Evolutionary conservation across 92 coral and sea anemone species (phyloP).

Genomic region (Micromussa lordhowensis): DNA sequence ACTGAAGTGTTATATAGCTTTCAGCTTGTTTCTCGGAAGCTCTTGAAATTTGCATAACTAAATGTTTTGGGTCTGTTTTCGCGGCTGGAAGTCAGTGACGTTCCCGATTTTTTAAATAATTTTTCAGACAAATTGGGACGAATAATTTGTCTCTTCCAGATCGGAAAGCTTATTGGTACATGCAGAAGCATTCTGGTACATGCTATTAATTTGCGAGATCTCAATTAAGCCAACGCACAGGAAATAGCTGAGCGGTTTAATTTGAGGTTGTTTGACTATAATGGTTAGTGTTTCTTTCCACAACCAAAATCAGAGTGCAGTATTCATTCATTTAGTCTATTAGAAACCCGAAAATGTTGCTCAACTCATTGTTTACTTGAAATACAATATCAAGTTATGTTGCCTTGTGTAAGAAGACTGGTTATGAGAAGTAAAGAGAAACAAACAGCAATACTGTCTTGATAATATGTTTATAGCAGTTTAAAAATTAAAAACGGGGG

Average conservation of each 20-base stretch:
- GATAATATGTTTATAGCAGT: background rate
- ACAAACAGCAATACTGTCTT: background rate
- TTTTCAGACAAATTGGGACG: background rate
- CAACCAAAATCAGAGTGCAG: background rate
- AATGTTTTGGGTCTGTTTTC: background rate
- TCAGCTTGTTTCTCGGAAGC: background rate
- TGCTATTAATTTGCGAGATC: background rate
- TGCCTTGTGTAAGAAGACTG: no score
- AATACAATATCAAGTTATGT: no score
- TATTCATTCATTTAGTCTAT: no score
- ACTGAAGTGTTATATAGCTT: no score
- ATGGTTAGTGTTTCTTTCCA: background rate
- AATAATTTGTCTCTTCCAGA: background rate
- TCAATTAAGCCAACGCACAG: background rate
- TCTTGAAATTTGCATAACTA: slow-evolving; percentile 18
- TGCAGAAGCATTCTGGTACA: no score
- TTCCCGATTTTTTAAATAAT: background rate
- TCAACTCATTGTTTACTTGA: no score
- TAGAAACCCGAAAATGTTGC: no score
- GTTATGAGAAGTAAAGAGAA: background rate
- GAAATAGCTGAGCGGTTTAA: background rate
- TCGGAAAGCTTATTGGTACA: background rate
- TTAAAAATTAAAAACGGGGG: no score
- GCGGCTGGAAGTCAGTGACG: background rate
- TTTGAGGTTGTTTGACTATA: background rate